Evolutionary conservation across 2,113 vertebrate species (phyloP).

Genomic region (Psittacara wagleri): DNA sequence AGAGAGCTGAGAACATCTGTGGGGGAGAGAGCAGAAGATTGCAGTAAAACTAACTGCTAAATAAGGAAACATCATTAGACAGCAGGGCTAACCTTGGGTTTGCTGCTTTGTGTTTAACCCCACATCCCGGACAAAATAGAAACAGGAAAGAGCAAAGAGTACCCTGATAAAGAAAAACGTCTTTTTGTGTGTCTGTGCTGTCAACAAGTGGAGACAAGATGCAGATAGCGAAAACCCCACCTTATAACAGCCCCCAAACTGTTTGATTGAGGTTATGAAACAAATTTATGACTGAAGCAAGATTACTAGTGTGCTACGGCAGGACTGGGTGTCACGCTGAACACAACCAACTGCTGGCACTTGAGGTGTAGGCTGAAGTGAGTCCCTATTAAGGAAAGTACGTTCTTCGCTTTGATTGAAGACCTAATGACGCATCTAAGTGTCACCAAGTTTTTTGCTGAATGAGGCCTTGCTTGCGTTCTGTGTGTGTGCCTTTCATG

Average conservation of each 20-base stretch:
- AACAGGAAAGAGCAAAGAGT: constrained; percentile 54
- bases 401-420: background rate
- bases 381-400: background rate
- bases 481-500: background rate
- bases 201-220: background rate
- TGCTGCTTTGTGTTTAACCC: constrained; percentile 46
- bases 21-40: constrained; percentile 18
- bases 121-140: background rate
- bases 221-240: accelerated
- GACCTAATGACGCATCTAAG: background rate
- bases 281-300: background rate
- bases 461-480: background rate
- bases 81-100: constrained; percentile 34
- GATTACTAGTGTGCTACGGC: accelerated
- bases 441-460: background rate
- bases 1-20: constrained; percentile 21
- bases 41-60: constrained; percentile 44
- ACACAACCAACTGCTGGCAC: background rate
- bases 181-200: background rate
- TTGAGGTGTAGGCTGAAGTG: background rate
- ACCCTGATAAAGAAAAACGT: background rate
- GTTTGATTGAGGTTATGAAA: background rate
- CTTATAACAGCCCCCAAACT: too few relatives aligned
- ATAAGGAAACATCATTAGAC: constrained; percentile 57
- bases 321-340: background rate